Base-by-base conservation (phyloP, 2,888 invertebrate genomes). In the Heliconius erato region DNA sequence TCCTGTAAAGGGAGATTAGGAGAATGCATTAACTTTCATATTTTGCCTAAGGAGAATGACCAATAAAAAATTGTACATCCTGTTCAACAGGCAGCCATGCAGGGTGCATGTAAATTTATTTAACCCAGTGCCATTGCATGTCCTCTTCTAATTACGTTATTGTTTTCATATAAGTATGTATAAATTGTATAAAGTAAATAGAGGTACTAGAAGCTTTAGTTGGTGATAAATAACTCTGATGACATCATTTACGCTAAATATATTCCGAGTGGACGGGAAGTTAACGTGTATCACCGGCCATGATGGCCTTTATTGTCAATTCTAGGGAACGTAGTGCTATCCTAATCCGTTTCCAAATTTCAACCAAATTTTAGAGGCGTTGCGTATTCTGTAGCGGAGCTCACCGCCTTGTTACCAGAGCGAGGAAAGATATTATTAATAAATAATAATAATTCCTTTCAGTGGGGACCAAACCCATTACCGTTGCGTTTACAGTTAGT, bases 241-340 rank as follows among this genome's bases (percentile, higher is more conserved):
- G 91, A 91, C 91, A 91, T 92, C 92, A 92, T 89, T 59, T 82
- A 77, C 65, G 81, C 79, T 86, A 84, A 82, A 84, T 79, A 85
- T 88, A 89, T 88, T 90, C 90, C 89, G 87, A 86, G 85, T 85
- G 87, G 88, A 85, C 86, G 89, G 87, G 87, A 88, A 87, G 85
- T 86, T 71, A 80, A 80, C 85, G 69, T 35, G 65, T 79, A 80
- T 82, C 74, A 84, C 77, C 71, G 72, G 68, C 77, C 77, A 40
- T 49, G 69, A 76, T 76, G 63, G 71, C 63, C 28, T 77, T 69
- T 76, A 35, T 44, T 19, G 54, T 54, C 19, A 19, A 54, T 7
- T 7, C 19, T 23, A 2, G 19, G 59, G 59, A 59, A 59, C 3
- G 23, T 59, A 59, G 59, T 59, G 23, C 23, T 9, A 59, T 5